These are phyloP conservation scores for Chiloscyllium plagiosum DNA, from an alignment of 2,113 vertebrate genomes.

Conservation along the genomic window DNA sequence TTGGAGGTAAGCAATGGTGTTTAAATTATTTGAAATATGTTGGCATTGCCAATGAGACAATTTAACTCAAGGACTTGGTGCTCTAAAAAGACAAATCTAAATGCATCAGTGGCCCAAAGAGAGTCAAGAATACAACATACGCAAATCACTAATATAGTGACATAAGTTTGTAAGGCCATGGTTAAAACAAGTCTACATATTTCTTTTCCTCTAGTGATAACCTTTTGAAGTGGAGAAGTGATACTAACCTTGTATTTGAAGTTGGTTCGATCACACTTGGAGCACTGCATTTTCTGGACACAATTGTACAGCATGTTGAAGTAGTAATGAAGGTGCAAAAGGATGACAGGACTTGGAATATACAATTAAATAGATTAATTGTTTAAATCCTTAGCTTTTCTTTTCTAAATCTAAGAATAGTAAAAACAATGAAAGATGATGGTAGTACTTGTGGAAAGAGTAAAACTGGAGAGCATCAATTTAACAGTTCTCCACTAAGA, in stretches of 20 bases:
- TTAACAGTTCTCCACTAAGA: background rate
- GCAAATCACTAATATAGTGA: background rate
- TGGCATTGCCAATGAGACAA: no score
- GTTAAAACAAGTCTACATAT: background rate
- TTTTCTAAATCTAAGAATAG: no score
- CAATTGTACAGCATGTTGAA: background rate
- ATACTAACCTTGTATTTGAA: background rate
- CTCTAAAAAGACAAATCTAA: background rate
- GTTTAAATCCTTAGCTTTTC: background rate
- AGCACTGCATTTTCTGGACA: background rate
- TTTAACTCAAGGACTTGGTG: no score
- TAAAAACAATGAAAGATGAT: background rate
- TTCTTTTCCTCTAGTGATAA: background rate
- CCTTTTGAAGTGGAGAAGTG: background rate
- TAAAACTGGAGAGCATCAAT: background rate
- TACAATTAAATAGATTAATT: background rate
- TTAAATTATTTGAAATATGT: no score
- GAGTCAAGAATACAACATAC: background rate
- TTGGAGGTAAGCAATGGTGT: no score
- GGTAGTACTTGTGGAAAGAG: background rate
- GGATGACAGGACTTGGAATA: background rate
- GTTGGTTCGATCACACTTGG: background rate
- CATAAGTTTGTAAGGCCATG: background rate
- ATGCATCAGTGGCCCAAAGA: background rate
- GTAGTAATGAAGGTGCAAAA: background rate